These are phyloP conservation scores for Drosophila elegans DNA, from an alignment of 1,140 invertebrate species.

Conservation along the genomic window DNA sequence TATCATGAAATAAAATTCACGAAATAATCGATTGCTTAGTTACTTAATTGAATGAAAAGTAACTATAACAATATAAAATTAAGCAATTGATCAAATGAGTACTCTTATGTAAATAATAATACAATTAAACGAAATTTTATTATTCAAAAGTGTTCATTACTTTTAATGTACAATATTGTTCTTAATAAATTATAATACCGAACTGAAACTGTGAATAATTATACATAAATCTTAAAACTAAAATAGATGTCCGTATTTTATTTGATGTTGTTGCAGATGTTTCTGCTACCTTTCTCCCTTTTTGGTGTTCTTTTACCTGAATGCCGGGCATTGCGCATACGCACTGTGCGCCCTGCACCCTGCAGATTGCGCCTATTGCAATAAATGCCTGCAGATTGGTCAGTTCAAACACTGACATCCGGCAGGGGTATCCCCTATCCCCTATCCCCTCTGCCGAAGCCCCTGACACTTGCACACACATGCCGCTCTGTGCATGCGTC, in stretches of 20 bases:
- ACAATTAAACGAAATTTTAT: no score
- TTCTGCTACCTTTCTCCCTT: background rate
- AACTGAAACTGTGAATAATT: background rate
- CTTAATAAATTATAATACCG: background rate
- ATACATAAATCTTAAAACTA: background rate
- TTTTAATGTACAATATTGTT: no score
- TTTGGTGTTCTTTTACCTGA: conserved; percentile 20
- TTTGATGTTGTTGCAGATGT: background rate
- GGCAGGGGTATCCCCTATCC: background rate
- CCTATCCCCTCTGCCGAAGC: background rate
- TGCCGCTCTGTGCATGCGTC: conserved; percentile 56
- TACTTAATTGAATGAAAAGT: no score
- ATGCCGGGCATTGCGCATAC: conserved; percentile 69
- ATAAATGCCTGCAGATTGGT: conserved; percentile 77
- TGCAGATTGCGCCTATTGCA: conserved; percentile 69
- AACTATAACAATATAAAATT: no score
- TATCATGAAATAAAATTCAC: no score
- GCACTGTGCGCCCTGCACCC: conserved; percentile 61
- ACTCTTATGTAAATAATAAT: no score
- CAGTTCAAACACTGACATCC: conserved; percentile 53
- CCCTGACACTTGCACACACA: conserved; percentile 8
- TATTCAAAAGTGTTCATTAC: no score
- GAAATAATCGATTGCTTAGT: no score
- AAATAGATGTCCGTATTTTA: background rate
- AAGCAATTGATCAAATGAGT: no score